Percentiles rank a stretch among this genome's conserved stretches.
Conservation (phyloP, 2,113 vertebrate species). For the Cochlearius cochlearius region DNA sequence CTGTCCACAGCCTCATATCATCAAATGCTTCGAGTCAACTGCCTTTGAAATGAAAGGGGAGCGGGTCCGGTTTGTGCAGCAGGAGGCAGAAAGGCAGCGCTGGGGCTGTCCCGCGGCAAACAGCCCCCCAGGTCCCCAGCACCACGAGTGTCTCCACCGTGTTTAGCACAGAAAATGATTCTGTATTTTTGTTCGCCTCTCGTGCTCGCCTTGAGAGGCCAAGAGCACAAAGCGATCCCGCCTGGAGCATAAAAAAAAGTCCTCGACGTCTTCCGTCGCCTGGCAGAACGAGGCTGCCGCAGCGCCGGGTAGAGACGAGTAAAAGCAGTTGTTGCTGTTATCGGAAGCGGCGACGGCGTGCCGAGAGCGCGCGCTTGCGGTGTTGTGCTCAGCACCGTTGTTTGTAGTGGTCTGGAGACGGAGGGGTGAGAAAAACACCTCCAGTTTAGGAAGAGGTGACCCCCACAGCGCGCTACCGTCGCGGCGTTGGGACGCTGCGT, state of each 20-base stretch:
- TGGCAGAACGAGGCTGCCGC: background rate
- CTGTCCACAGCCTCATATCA: background rate
- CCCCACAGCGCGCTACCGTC: background rate
- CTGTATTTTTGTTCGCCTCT: background rate
- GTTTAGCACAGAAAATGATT: background rate
- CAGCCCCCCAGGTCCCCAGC: accelerated
- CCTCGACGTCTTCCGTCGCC: accelerated
- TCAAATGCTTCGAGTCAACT: background rate
- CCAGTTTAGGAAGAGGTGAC: background rate
- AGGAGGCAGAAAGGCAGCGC: accelerated
- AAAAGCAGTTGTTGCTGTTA: accelerated
- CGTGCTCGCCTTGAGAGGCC: accelerated
- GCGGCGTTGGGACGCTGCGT: accelerated
- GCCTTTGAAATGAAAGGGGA: background rate
- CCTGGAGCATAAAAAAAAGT: background rate
- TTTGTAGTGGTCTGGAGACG: accelerated
- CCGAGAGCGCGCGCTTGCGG: background rate
- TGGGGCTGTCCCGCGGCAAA: background rate
- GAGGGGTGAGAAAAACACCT: background rate
- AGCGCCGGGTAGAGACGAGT: accelerated
- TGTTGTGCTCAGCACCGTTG: background rate
- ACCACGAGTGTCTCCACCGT: accelerated
- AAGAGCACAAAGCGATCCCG: background rate
- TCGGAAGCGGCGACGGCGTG: background rate
- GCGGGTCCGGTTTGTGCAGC: accelerated